Conservation (phyloP, 2,113 vertebrate genomes). For the Ammodytes dubius region DNA sequence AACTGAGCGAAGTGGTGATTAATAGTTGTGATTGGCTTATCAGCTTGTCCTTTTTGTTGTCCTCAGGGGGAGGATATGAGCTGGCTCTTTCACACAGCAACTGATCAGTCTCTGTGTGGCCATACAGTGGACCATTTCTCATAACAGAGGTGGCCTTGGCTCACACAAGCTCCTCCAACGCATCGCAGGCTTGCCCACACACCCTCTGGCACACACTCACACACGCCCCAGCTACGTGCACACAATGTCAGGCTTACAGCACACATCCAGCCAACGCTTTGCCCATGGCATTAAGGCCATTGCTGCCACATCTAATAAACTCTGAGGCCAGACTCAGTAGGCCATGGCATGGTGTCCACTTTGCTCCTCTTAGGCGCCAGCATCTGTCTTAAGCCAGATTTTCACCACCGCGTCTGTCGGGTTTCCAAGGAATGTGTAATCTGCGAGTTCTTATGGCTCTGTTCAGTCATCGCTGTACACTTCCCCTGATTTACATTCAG, state of each 20-base stretch:
- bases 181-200: constrained; percentile 61
- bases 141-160: constrained; percentile 56
- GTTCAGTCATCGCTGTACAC: constrained; percentile 61
- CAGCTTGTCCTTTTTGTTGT: constrained; percentile 13
- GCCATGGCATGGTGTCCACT: constrained; percentile 75
- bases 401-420: constrained; percentile 54
- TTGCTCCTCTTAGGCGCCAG: constrained; percentile 59
- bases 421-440: constrained; percentile 57
- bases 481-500: constrained; percentile 33
- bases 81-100: neutral
- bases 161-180: constrained; percentile 48
- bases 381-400: constrained; percentile 75
- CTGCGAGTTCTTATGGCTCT: constrained; percentile 54
- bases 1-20: constrained; percentile 30
- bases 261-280: constrained; percentile 28
- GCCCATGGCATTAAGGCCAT: constrained; percentile 77
- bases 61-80: constrained; percentile 51
- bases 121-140: constrained; percentile 68
- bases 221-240: constrained; percentile 19
- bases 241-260: constrained; percentile 33
- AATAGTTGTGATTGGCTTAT: constrained; percentile 54
- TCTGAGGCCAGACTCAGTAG: constrained; percentile 72
- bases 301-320: constrained; percentile 82
- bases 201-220: constrained; percentile 56
- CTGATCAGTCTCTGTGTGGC: constrained; percentile 52